phyloP scores from a whole-genome alignment of 1,140 invertebrate species.

The Asbolus verrucosus region DNA sequence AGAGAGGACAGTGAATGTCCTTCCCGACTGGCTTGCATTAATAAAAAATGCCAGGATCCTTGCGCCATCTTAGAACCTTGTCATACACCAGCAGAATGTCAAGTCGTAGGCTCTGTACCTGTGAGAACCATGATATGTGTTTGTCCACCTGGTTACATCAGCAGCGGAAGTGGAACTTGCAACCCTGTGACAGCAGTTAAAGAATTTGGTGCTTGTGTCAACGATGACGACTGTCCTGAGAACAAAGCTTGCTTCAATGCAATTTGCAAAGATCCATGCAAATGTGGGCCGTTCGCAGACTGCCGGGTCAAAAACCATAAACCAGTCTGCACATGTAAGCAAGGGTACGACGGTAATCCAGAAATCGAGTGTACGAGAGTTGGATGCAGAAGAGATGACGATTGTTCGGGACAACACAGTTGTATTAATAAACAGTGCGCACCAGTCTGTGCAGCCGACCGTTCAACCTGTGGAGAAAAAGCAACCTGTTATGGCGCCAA shows the following conservation, averaged over 20 bases:
- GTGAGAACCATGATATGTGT: slow-evolving; percentile 90
- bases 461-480: slow-evolving; percentile 61
- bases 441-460: slow-evolving; percentile 78
- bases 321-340: slow-evolving; percentile 84
- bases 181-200: slow-evolving; percentile 75
- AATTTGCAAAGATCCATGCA: slow-evolving; percentile 84
- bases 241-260: slow-evolving; percentile 84
- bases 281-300: slow-evolving; percentile 82
- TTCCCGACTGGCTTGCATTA: slow-evolving; percentile 81
- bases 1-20: slow-evolving; percentile 85
- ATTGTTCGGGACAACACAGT: slow-evolving; percentile 81
- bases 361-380: slow-evolving; percentile 79
- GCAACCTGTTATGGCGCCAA: slow-evolving; percentile 82
- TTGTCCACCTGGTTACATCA: slow-evolving; percentile 89
- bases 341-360: slow-evolving; percentile 85
- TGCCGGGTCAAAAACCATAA: slow-evolving; percentile 86
- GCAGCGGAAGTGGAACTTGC: slow-evolving; percentile 83
- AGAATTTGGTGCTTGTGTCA: slow-evolving; percentile 76
- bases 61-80: slow-evolving; percentile 85
- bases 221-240: slow-evolving; percentile 80
- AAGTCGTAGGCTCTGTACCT: slow-evolving; percentile 82
- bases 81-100: slow-evolving; percentile 80
- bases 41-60: slow-evolving; percentile 85
- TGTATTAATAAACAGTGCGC: slow-evolving; percentile 85
- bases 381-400: slow-evolving; percentile 78